Evolutionary conservation across 2,113 vertebrate species (phyloP).

Genomic region (Canis aureus): DNA sequence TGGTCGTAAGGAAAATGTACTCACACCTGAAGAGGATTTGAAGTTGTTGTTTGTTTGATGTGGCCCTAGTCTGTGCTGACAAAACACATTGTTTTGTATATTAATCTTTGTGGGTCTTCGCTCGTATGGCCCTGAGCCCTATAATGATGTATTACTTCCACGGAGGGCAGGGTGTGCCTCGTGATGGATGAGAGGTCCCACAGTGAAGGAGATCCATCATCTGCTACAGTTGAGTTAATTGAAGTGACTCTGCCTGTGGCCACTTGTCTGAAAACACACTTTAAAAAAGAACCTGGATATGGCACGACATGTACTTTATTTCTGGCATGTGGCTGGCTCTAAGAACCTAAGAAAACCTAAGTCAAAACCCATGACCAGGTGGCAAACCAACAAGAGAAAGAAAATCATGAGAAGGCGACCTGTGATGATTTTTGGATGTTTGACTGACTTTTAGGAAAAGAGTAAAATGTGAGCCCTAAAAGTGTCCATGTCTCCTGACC

Average conservation of each 20-base stretch:
- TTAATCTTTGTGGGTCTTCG: slow-evolving; percentile 22
- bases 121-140: slow-evolving; percentile 1
- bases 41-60: neutral
- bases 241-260: slow-evolving; percentile 65
- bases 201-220: slow-evolving; percentile 55
- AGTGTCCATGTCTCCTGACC: neutral
- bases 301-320: neutral
- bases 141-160: slow-evolving; percentile 50
- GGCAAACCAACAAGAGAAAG: neutral
- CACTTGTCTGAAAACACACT: slow-evolving; percentile 17
- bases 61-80: neutral
- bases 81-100: neutral
- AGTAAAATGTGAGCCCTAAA: neutral
- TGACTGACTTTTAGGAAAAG: neutral
- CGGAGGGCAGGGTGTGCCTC: slow-evolving; percentile 34
- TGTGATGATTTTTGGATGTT: neutral
- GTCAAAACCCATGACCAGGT: neutral
- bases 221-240: slow-evolving; percentile 47
- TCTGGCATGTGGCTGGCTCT: neutral
- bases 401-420: neutral
- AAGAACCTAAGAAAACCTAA: neutral
- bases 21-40: neutral
- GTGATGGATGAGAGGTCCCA: slow-evolving; percentile 50
- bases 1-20: neutral
- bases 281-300: slow-evolving; percentile 37